A percentile compares a stretch with the other conserved stretches of the same genome.
These are phyloP conservation scores for Agriotes lineatus DNA, from an alignment of 2,888 invertebrate genomes.

Conservation along the genomic window DNA sequence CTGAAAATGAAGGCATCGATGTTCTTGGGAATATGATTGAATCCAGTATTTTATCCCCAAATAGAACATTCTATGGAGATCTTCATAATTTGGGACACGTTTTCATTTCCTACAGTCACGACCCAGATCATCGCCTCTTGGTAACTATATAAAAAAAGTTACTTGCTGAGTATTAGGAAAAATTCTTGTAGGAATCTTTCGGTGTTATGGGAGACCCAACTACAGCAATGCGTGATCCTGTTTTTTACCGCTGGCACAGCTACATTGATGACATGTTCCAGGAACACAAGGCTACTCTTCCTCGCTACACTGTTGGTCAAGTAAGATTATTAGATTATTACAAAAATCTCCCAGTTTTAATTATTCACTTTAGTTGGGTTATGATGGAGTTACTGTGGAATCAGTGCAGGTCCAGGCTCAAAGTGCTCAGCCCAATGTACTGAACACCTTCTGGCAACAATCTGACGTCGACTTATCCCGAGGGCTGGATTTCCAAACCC, in stretches of 20 bases:
- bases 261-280: slow-evolving; percentile 84
- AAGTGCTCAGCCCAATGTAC: slow-evolving; percentile 69
- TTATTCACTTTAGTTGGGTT: slow-evolving; percentile 70
- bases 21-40: slow-evolving; percentile 85
- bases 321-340: slow-evolving; percentile 67
- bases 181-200: slow-evolving; percentile 80
- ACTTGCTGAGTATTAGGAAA: no score
- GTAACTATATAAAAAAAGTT: no score
- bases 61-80: slow-evolving; percentile 80
- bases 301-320: slow-evolving; percentile 73
- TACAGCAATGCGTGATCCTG: slow-evolving; percentile 89
- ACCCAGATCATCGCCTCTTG: slow-evolving; percentile 82
- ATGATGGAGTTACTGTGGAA: slow-evolving; percentile 73
- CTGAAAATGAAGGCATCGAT: slow-evolving; percentile 81
- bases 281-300: slow-evolving; percentile 78
- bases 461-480: slow-evolving; percentile 82
- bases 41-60: slow-evolving; percentile 77
- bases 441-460: slow-evolving; percentile 84
- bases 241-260: slow-evolving; percentile 89
- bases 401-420: slow-evolving; percentile 69
- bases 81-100: slow-evolving; percentile 88
- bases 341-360: no score
- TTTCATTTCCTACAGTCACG: slow-evolving; percentile 81
- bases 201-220: slow-evolving; percentile 87
- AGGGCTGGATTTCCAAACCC: slow-evolving; percentile 85